A percentile compares a stretch with the other conserved stretches of the same genome.
These are phyloP conservation scores for Rhopalosiphum padi DNA, from an alignment of 1,140 invertebrate species.

Conservation along the genomic window DNA sequence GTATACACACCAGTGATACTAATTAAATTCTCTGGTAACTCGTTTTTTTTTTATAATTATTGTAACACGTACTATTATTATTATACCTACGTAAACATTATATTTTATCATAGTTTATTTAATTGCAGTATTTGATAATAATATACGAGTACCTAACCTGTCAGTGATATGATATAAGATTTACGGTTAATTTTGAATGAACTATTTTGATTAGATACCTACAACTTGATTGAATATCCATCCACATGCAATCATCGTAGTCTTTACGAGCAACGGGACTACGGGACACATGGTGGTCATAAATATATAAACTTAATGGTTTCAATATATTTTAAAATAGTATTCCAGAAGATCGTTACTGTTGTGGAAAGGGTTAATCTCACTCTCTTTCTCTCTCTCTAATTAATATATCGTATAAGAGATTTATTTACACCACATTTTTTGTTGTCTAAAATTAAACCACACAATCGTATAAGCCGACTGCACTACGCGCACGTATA, in stretches of 20 bases:
- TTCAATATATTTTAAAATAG: conserved; percentile 41
- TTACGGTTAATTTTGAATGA: background rate
- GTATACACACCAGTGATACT: background rate
- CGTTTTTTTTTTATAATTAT: background rate
- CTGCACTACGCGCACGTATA: background rate
- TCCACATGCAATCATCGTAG: background rate
- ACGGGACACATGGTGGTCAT: background rate
- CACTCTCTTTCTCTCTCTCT: background rate
- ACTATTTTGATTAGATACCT: background rate
- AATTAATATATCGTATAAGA: background rate
- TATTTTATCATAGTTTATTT: background rate
- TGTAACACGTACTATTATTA: background rate
- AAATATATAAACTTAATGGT: background rate
- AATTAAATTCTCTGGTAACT: background rate
- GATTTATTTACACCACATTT: conserved; percentile 15
- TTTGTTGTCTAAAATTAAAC: conserved; percentile 41
- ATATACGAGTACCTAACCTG: too few species aligned
- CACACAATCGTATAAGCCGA: background rate
- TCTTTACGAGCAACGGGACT: background rate
- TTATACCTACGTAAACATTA: background rate
- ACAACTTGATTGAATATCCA: background rate
- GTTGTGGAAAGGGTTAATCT: background rate
- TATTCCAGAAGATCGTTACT: background rate
- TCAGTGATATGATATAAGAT: background rate
- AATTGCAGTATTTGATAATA: background rate